Base-by-base conservation (phyloP, 2,888 invertebrate genomes). In the Subacronicta megacephala region DNA sequence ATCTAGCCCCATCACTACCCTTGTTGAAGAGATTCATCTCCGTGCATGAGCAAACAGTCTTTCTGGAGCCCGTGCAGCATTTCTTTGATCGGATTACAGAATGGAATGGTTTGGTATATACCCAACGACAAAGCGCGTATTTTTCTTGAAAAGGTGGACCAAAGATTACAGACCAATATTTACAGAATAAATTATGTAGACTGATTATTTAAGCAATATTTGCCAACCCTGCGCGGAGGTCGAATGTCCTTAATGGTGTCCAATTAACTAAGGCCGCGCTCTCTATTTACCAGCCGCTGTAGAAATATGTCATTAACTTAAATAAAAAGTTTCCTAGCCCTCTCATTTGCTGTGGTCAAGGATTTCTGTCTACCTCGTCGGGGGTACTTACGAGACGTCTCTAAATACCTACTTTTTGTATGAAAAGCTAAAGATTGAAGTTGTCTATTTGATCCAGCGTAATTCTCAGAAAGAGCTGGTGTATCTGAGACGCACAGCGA, bases 241-340 rank as follows among this genome's bases (percentile, higher is more conserved):
- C 78, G 61, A 72, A 71, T 76, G 75, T 72, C 77, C 67, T 71
- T 75, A 75, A 80, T 75, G 74, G 63, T 72, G 54, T 63, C 70
- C 80, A 77, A 80, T 77, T 80, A 80, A 73, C 72, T 58, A 67
- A 66, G 58, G 53, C 78, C 44, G 57, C 44, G 57, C 61, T 75
- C 67, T 71, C 41, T 75, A 68, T 72, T 75, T 75, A 75, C 75
- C 42, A 36, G 50, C 43, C 60, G 38, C 54, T 60, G 59, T 57
- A 61, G 53, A 70, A 62, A 62, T 62, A 67, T 77, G 62, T 67
- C 59, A 56, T 71, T 67, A 67, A 62, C 40, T 60, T 49, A 45
- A 60, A 71, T 56, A 52, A 60, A 65, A 73, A 61, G 42, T 46
- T 41, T 17, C 15, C 36, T 53, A 42, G 52, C 45, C 50, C 57